Evolutionary conservation across 2,113 vertebrate species (phyloP), one percentile per base, ranked within the genome.

Genomic region (Sinocyclocheilus anophthalmus): DNA sequence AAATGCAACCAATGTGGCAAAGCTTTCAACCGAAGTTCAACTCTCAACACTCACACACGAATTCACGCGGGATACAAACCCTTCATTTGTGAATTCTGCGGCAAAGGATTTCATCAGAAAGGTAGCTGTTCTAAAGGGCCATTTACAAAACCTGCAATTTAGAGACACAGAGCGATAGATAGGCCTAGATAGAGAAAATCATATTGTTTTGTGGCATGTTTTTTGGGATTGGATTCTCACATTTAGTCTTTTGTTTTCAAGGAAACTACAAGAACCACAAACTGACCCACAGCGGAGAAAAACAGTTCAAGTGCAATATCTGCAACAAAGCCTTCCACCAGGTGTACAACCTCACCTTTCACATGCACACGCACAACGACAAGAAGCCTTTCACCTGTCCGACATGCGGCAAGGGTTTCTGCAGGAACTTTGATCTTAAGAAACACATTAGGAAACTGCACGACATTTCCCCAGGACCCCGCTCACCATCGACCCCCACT

Each of bases 211-310:
- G 11, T 67, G 63, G 5, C 26, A 7, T 33, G 26, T 69, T 33
- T 67, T 33, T 69, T 69, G 16, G 26, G 7, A 37, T 37, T 69
- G 14, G 30, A 7, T 69, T 37, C 67, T 69, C 67, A 42, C 18
- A 22, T 48, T 12, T 12, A 6, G 12, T 24, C 2, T n/a, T 72
- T 76, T 53, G 12, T 48, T 26, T 78, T 70, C 1, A 93, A 99
- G 98, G 98, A 50, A 99, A 99, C 93, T 99, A 99, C 95, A 99
- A 99, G 93, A 99, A 99, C 94, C 98, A 99, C 95, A 98, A 98
- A 93, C 90, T 99, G 95, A 99, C 98, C 22, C 98, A 99, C 96
- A 99, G 97, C 91, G 98, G 97, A 45, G 98, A 99, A 93, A 99
- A 99, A 91, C 98, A 99, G 94, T 99, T 98, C 95, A 99, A 99